Evolutionary conservation across 2,797 vertebrate species (phyloP).

Genomic region (Tachyglossus aculeatus): DNA sequence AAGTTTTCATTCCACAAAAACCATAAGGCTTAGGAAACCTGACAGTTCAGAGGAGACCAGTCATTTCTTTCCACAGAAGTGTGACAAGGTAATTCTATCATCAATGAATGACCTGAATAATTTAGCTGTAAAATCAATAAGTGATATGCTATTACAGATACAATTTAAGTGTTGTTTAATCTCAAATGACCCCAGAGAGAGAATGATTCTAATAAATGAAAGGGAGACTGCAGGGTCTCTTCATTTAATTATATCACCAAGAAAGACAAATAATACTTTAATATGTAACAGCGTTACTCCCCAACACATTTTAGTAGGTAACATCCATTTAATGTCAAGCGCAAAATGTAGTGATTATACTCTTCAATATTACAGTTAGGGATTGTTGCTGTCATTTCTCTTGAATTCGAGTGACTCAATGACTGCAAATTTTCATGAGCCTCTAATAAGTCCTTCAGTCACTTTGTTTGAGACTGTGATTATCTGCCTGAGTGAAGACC

Average conservation of each 20-base stretch:
- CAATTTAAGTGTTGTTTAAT: conserved; percentile 10
- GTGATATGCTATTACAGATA: conserved; percentile 12
- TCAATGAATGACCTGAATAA: conserved; percentile 49
- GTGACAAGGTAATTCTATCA: conserved; percentile 31
- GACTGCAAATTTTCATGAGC: not conserved
- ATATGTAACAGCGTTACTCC: not conserved
- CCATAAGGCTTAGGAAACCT: conserved; percentile 14
- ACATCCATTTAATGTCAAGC: conserved; percentile 3
- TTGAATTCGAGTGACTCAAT: not conserved
- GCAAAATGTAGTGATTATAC: not conserved
- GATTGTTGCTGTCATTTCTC: not conserved
- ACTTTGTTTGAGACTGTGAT: not conserved
- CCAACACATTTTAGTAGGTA: conserved; percentile 9
- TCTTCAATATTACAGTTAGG: not conserved
- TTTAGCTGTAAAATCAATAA: conserved; percentile 56
- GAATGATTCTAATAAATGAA: not conserved
- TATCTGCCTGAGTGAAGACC: conserved; percentile 1
- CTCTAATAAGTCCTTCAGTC: conserved; percentile 22
- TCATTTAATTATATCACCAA: not conserved
- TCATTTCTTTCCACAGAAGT: conserved; percentile 38
- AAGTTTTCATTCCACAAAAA: conserved; percentile 45
- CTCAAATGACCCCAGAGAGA: conserved; percentile 1
- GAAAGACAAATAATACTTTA: not conserved
- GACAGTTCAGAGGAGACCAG: conserved; percentile 26
- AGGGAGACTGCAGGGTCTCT: not conserved